These are phyloP conservation scores for Autographa gamma DNA, from an alignment of 2,888 invertebrate species.

Conservation along the genomic window DNA sequence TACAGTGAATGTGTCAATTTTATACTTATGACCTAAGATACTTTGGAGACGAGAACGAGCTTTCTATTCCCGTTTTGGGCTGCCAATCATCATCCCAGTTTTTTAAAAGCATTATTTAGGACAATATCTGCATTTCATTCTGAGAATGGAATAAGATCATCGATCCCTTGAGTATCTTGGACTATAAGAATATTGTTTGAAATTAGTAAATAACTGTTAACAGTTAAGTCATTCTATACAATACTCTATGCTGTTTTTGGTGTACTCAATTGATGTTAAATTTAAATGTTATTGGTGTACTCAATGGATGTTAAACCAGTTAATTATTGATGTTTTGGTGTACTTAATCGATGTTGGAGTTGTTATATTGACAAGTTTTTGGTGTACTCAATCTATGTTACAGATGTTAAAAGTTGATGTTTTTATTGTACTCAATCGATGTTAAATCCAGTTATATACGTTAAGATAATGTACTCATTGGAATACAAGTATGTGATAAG, in stretches of 20 bases:
- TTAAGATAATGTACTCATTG: neutral
- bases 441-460: neutral
- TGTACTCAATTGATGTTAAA: neutral
- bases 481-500: neutral
- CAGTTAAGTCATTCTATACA: neutral
- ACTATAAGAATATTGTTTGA: constrained; percentile 4
- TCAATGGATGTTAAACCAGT: neutral
- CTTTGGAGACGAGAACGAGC: neutral
- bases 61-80: neutral
- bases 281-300: neutral
- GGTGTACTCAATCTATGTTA: neutral
- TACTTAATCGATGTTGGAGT: neutral
- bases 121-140: neutral
- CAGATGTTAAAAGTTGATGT: neutral
- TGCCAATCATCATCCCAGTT: too few relatives aligned
- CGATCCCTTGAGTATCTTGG: neutral
- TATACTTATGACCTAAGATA: neutral
- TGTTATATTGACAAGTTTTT: neutral
- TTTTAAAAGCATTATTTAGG: neutral
- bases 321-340: too few relatives aligned
- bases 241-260: neutral
- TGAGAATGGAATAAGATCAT: neutral
- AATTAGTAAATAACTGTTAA: constrained; percentile 1
- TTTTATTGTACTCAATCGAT: neutral
- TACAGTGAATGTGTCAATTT: neutral